Conservation (phyloP, 1,140 invertebrate genomes). For the Aleiodes sp. region DNA sequence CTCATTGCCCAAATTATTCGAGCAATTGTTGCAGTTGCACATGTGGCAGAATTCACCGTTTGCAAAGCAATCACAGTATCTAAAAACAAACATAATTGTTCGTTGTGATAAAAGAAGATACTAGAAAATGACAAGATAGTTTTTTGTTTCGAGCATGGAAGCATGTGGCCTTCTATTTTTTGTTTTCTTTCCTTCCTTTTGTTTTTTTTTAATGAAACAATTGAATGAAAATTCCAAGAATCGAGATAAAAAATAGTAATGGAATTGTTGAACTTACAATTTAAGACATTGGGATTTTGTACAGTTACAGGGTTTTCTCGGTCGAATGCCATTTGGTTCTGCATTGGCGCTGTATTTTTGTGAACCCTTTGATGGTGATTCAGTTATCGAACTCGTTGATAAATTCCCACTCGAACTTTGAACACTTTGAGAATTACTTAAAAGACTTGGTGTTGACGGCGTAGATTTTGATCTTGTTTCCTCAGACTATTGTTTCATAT, state of each 20-base stretch:
- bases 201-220: slow-evolving; percentile 38
- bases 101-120: slow-evolving; percentile 27
- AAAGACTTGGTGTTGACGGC: slow-evolving; percentile 49
- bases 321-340: slow-evolving; percentile 77
- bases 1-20: slow-evolving; percentile 96
- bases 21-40: slow-evolving; percentile 98
- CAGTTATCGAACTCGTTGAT: slow-evolving; percentile 38
- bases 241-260: slow-evolving; percentile 17
- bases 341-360: slow-evolving; percentile 53
- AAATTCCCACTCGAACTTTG: slow-evolving; percentile 49
- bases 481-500: not conserved
- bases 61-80: slow-evolving; percentile 99
- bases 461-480: slow-evolving; percentile 53
- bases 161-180: not conserved
- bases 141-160: slow-evolving; percentile 23
- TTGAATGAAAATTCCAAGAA: slow-evolving; percentile 42
- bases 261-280: slow-evolving; percentile 71
- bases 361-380: slow-evolving; percentile 45
- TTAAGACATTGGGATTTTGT: slow-evolving; percentile 99
- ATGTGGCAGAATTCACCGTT: slow-evolving; percentile 99
- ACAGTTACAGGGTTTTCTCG: slow-evolving; percentile 97
- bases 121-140: slow-evolving; percentile 41
- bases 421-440: slow-evolving; percentile 54
- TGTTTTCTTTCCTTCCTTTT: not conserved
- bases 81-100: slow-evolving; percentile 53